phyloP scores from a whole-genome alignment of 2,797 vertebrate genomes.

The Malacoraja senta region DNA sequence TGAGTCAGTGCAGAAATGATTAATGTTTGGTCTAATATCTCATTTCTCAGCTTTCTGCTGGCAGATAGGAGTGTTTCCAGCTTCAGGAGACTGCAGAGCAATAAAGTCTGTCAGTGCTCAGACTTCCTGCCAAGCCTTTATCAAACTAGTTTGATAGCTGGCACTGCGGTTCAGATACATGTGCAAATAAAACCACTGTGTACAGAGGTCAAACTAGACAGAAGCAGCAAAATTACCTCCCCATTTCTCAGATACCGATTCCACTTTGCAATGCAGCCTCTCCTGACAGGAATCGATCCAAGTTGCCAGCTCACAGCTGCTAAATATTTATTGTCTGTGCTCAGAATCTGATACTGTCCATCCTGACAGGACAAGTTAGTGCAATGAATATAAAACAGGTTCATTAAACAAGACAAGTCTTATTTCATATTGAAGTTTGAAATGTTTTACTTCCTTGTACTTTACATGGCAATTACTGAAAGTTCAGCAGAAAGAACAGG shows the following conservation, averaged over 20 bases:
- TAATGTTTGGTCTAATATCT: background rate
- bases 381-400: background rate
- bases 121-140: background rate
- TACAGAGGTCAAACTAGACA: background rate
- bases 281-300: constrained; percentile 14
- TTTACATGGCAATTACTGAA: constrained; percentile 16
- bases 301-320: background rate
- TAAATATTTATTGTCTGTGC: constrained; percentile 37
- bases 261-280: background rate
- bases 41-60: background rate
- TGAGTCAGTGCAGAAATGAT: background rate
- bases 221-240: constrained; percentile 12
- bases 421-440: background rate
- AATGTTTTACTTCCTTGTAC: background rate
- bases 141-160: constrained; percentile 1
- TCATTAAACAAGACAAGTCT: constrained; percentile 9
- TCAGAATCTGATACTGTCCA: constrained; percentile 9
- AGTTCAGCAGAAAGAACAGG: background rate
- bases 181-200: background rate
- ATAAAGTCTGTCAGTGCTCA: background rate
- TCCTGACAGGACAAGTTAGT: background rate
- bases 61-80: background rate
- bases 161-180: background rate
- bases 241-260: background rate
- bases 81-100: background rate